Conservation (phyloP, 2,797 vertebrate genomes). For the Thripadectes ignobilis region DNA sequence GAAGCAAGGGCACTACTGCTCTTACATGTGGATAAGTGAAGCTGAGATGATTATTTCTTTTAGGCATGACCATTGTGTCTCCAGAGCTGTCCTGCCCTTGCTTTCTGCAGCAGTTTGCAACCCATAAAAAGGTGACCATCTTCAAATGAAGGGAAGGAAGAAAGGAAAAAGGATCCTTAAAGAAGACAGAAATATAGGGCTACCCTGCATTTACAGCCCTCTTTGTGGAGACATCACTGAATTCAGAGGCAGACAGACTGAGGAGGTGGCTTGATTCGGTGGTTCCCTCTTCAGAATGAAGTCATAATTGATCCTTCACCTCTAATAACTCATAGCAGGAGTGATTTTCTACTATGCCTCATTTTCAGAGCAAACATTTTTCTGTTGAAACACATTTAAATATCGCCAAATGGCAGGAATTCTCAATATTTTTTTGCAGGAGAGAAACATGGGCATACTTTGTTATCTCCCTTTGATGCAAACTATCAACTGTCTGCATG, state of each 20-base stretch:
- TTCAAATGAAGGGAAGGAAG: not conserved
- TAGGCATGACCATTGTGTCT: not conserved
- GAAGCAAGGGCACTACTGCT: not conserved
- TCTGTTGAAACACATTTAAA: not conserved
- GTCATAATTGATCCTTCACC: not conserved
- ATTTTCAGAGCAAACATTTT: not conserved
- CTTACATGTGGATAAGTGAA: not conserved
- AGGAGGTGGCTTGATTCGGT: not conserved
- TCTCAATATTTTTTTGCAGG: not conserved
- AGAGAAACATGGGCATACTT: not conserved
- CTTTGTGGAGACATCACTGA: not conserved
- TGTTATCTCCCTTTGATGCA: not conserved
- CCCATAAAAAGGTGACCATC: not conserved
- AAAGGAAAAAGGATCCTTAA: not conserved
- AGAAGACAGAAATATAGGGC: not conserved
- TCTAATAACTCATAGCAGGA: not conserved
- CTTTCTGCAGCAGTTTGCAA: not conserved
- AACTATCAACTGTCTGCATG: not conserved
- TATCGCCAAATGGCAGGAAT: not conserved
- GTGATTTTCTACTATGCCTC: not conserved
- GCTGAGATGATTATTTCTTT: not conserved
- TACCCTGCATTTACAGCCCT: not conserved
- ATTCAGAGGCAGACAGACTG: accelerated
- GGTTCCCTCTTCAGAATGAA: not conserved
- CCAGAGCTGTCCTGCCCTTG: not conserved